Percentiles rank a stretch among this genome's conserved stretches.
Conservation (phyloP, 2,888 invertebrate genomes). For the Clistopyga incitator region DNA sequence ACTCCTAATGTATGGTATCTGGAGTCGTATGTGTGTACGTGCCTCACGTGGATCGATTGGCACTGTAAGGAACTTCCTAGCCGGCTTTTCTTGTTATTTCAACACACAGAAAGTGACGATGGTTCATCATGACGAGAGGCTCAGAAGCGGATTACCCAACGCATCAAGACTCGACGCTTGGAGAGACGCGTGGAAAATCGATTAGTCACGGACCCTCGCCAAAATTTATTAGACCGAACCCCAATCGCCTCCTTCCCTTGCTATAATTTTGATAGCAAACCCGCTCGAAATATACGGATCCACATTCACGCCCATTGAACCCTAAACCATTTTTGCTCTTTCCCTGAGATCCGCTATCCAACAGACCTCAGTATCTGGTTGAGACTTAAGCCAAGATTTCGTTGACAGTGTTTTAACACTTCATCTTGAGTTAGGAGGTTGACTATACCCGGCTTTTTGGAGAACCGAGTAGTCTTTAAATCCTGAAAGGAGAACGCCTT, state of each 20-base stretch:
- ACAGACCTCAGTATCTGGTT: background rate
- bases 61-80: too few species aligned
- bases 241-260: too few species aligned
- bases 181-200: background rate
- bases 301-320: background rate
- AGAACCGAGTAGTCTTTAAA: slow-evolving; percentile 4
- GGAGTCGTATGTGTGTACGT: too few species aligned
- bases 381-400: background rate
- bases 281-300: background rate
- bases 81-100: background rate
- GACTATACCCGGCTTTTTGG: background rate
- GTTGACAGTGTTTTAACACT: slow-evolving; percentile 23
- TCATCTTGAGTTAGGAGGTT: background rate
- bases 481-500: background rate
- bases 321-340: background rate
- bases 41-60: too few species aligned
- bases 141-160: background rate
- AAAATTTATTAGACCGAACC: background rate
- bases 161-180: background rate
- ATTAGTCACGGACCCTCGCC: slow-evolving; percentile 1
- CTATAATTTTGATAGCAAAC: background rate
- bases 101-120: slow-evolving; percentile 3
- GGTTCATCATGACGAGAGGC: slow-evolving; percentile 9
- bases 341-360: slow-evolving; percentile 1
- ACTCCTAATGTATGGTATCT: too few species aligned